Percentiles rank a stretch among this genome's conserved stretches.
Evolutionary conservation across 2,113 vertebrate species (phyloP).

Genomic region (Cochlearius cochlearius): DNA sequence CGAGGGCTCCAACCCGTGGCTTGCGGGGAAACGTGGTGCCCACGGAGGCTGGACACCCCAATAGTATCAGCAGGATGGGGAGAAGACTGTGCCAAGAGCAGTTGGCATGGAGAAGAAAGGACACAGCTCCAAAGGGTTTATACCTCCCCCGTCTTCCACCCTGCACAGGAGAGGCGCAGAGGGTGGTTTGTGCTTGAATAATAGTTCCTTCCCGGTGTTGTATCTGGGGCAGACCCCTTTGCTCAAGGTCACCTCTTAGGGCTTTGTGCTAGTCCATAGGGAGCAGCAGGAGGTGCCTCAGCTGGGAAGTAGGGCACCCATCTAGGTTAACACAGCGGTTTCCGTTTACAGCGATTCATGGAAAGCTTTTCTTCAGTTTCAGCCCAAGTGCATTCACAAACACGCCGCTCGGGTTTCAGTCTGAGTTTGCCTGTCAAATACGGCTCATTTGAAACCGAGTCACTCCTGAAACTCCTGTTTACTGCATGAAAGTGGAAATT

Average conservation of each 20-base stretch:
- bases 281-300: not conserved
- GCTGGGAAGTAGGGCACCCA: not conserved
- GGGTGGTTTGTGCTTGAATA: not conserved
- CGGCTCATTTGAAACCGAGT: not conserved
- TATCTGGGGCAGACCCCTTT: not conserved
- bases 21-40: not conserved
- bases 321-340: not conserved
- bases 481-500: constrained; percentile 32
- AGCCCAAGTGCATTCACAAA: constrained; percentile 14
- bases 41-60: not conserved
- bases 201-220: not conserved
- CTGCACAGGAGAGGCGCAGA: not conserved
- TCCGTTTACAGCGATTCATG: not conserved
- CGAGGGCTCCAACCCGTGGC: not conserved
- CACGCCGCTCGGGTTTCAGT: constrained; percentile 18
- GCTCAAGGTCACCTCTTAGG: not conserved
- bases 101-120: not conserved
- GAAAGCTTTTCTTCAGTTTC: constrained; percentile 54
- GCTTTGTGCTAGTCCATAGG: not conserved
- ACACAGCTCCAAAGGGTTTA: not conserved
- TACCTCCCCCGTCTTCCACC: not conserved
- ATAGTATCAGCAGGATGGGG: not conserved
- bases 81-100: not conserved
- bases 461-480: constrained; percentile 36
- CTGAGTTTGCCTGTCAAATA: constrained; percentile 16